Evolutionary conservation across 2,888 invertebrate species (phyloP), one percentile per base, ranked within the genome.

Genomic region (Caenorhabditis sp.): DNA sequence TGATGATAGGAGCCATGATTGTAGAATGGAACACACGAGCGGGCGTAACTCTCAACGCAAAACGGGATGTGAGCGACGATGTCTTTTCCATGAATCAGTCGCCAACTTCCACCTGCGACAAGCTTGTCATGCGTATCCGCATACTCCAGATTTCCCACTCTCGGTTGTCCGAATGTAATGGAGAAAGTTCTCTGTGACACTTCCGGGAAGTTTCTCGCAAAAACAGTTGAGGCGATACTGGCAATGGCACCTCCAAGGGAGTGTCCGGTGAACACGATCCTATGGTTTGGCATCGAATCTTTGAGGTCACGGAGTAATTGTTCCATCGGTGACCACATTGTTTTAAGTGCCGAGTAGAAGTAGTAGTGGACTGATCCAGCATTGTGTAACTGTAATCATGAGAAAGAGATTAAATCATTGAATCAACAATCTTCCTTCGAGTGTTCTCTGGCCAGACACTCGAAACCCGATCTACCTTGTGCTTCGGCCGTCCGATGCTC

Each of bases 1-100:
- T 90, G 90, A 82, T 90, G 90, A 61, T 87, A 91, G 2, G 90
- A 89, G 2, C 87, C 88, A 77, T 91, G 90, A 72, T 90, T 89
- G 68, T 78, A 84, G 51, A 88, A 84, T 5, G 88, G 82, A 8
- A 80, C 51, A 58, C 89, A 89, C 0, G 80, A 69, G 0, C 81
- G 70, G 20, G 69, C 65, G 56, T 80, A 82, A 32, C 79, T 51
- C 24, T 79, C 60, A 0, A 83, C 78, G 69, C 90, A 90, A 20
- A 86, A 82, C 1, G 90, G 90, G 24, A 90, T 77, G 61, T 90
- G 90, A 1, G 89, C 86, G 1, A 90, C 86, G 28, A 90, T 68
- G 70, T 90, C 89, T 35, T 82, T 84, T 40, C 85, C 80, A 71
- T 89, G 90, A 13, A 87, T 84, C 26, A 88, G 28, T 53, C 88